Evolutionary conservation across 2,113 vertebrate genomes (phyloP).

Genomic region (Hyaena hyaena): DNA sequence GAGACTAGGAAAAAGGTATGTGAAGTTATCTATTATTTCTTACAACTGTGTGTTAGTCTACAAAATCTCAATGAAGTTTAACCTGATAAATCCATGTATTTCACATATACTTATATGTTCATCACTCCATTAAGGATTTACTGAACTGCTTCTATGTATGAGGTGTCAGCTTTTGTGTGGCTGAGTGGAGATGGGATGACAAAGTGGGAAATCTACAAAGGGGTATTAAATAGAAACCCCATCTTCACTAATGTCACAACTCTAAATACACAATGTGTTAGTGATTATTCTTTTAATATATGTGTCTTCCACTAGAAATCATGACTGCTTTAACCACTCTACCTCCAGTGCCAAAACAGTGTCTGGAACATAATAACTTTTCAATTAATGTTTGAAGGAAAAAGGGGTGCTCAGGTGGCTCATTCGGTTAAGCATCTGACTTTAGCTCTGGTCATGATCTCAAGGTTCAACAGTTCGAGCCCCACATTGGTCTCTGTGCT

Average conservation of each 20-base stretch:
- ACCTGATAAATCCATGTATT: background rate
- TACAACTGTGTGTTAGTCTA: background rate
- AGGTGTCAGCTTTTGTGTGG: background rate
- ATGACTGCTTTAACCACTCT: background rate
- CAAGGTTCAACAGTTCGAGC: too few relatives aligned
- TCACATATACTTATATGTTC: background rate
- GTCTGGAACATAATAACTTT: background rate
- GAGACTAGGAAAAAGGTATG: background rate
- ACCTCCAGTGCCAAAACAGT: background rate
- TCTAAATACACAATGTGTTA: background rate
- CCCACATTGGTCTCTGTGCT: too few relatives aligned
- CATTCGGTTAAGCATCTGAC: too few relatives aligned
- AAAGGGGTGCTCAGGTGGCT: too few relatives aligned
- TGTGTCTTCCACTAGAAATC: background rate
- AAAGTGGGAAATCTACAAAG: background rate
- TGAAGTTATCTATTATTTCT: background rate
- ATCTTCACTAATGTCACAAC: background rate
- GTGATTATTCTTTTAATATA: background rate
- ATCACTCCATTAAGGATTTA: background rate
- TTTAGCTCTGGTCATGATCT: too few relatives aligned
- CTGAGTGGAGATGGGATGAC: background rate
- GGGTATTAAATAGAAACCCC: background rate
- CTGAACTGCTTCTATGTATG: background rate
- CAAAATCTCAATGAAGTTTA: background rate
- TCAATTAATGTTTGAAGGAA: background rate